Percentiles rank a stretch among this genome's conserved stretches.
phyloP scores from a whole-genome alignment of 2,888 invertebrate species.

The Erannis defoliaria region DNA sequence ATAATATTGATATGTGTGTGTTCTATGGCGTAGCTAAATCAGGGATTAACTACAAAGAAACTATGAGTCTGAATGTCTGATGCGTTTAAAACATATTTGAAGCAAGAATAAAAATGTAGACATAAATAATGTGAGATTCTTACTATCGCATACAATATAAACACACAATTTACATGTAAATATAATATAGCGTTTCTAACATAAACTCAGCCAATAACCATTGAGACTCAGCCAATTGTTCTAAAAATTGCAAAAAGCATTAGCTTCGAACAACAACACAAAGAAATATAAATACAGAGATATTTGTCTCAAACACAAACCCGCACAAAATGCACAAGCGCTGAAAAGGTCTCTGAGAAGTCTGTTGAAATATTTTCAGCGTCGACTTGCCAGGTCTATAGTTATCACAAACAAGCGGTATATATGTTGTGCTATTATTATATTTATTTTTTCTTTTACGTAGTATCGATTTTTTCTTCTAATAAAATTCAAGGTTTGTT shows the following conservation, averaged over 20 bases:
- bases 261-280: constrained; percentile 12
- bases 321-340: not conserved
- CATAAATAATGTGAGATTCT: no score
- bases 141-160: no score
- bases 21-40: no score
- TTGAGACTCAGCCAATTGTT: not conserved
- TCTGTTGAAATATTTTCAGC: not conserved
- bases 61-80: no score
- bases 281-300: constrained; percentile 11
- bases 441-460: constrained; percentile 10
- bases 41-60: no score
- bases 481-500: not conserved
- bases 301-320: constrained; percentile 17
- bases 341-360: not conserved
- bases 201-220: constrained; percentile 1
- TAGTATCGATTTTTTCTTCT: not conserved
- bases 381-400: not conserved
- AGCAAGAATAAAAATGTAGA: no score
- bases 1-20: no score
- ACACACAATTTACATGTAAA: no score
- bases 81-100: no score
- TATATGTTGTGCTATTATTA: not conserved
- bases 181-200: no score
- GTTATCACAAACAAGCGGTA: constrained; percentile 1
- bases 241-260: not conserved